A percentile compares a stretch with the other conserved stretches of the same genome.
phyloP scores from a whole-genome alignment of 2,797 vertebrate genomes.

The Pitangus sulphuratus region DNA sequence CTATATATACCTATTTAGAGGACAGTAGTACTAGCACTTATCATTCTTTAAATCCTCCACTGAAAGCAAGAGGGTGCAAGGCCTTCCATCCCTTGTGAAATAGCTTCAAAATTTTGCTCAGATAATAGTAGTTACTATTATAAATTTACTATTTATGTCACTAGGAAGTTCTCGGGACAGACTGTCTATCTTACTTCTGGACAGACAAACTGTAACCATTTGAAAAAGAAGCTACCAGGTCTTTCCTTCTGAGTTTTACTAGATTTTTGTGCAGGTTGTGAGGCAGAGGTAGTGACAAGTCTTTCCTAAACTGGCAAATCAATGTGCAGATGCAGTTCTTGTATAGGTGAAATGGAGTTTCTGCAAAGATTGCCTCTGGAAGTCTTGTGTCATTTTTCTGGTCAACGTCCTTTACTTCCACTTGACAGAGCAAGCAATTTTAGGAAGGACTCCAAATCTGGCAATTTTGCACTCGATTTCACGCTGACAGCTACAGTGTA shows the following conservation, averaged over 20 bases:
- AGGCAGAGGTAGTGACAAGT: not conserved
- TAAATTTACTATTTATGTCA: not conserved
- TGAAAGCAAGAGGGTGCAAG: not conserved
- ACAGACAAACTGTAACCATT: not conserved
- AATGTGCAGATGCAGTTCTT: not conserved
- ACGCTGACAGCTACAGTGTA: not conserved
- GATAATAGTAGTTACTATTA: not conserved
- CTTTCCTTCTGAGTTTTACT: not conserved
- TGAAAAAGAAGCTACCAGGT: not conserved
- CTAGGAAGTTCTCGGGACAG: not conserved
- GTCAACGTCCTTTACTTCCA: constrained; percentile 39
- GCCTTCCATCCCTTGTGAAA: not conserved
- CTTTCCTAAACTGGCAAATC: not conserved
- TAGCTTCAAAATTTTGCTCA: not conserved
- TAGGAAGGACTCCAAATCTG: constrained; percentile 47
- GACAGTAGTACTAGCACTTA: not conserved
- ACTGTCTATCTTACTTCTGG: not conserved
- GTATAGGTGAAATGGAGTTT: not conserved
- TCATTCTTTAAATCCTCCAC: not conserved
- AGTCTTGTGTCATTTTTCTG: constrained; percentile 2
- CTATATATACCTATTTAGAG: not conserved
- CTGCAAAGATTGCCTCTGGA: constrained; percentile 5
- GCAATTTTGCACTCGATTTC: constrained; percentile 11
- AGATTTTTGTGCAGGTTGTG: not conserved
- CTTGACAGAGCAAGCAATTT: not conserved